Evolutionary conservation across 2,888 invertebrate genomes (phyloP).

Genomic region (Limnephilus auricula): DNA sequence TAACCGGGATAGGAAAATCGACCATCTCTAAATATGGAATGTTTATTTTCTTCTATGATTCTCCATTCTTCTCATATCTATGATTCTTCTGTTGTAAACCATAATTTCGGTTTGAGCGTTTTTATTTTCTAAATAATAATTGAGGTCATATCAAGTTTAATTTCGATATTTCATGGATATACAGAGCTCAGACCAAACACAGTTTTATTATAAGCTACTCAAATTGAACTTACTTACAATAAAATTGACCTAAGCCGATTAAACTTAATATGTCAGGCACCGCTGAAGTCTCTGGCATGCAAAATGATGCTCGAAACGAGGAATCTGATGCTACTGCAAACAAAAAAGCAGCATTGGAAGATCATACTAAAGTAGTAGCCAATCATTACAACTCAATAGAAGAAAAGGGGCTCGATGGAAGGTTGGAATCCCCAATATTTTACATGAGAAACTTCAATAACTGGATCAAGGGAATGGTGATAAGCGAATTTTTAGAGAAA

Average conservation of each 20-base stretch:
- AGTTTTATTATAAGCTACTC: neutral
- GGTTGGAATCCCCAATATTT: conserved; percentile 93
- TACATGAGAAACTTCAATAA: conserved; percentile 98
- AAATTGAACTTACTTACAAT: neutral
- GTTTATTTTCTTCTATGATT: no score
- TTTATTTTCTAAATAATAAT: neutral
- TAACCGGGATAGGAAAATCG: no score
- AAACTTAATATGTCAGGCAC: conserved; percentile 21
- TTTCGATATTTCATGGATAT: neutral
- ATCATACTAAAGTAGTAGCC: conserved; percentile 85
- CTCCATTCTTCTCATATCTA: no score
- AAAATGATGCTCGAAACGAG: neutral
- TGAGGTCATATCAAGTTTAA: neutral
- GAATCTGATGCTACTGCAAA: neutral
- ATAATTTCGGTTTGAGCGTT: neutral
- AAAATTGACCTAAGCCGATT: neutral
- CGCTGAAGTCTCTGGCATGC: conserved; percentile 5
- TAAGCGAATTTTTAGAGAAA: conserved; percentile 87
- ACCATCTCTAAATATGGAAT: no score
- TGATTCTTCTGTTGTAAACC: neutral
- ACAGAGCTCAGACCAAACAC: neutral
- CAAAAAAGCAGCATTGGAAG: neutral
- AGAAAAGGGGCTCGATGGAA: conserved; percentile 87
- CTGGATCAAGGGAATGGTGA: conserved; percentile 98
- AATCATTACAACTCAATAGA: conserved; percentile 95